Evolutionary conservation across 2,113 vertebrate species (phyloP), one percentile per base, ranked within the genome.

Genomic region (Eublepharis macularius): DNA sequence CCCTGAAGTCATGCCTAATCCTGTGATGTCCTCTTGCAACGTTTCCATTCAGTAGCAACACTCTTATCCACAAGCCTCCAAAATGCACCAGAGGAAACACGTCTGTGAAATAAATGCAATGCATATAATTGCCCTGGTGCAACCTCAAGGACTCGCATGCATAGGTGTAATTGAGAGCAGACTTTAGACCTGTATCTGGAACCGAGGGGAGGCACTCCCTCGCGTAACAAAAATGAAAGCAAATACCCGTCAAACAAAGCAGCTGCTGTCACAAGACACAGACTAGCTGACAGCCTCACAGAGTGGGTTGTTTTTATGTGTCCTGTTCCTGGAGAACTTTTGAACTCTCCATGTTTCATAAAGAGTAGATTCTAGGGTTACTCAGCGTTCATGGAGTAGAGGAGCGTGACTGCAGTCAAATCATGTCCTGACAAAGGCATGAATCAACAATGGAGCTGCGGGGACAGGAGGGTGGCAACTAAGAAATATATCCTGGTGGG

Each of bases 291-390:
- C 47, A 89, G 63, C 39, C 41, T n/a, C 69, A 41, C 7, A 32
- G 57, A 14, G 66, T 29, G 16, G 4, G 49, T 36, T 72, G 47
- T 41, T 80, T 72, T 36, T 0, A 0, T 39, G 21, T 1, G 1
- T 69, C 39, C 13, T 74, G 54, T 54, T 60, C 68, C 1, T 70
- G 43, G 86, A 78, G 70, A 81, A 65, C 73, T 92, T 92, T 80
- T 81, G 82, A 89, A 89, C 60, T 24, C 26, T 77, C 83, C 60
- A 39, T 34, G 17, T 84, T 89, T 57, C 77, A 76, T 45, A 4
- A 32, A 86, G 51, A 54, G 8, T 41, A 65, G 72, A 75, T 72
- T 32, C n/a, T 66, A 76, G 74, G 85, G 78, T 69, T 83, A 82
- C 26, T 29, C 70, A 87, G 3, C 1, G 3, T 0, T 2, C 85